Evolutionary conservation across 2,888 invertebrate genomes (phyloP).

Genomic region (Cheilosia pagana): DNA sequence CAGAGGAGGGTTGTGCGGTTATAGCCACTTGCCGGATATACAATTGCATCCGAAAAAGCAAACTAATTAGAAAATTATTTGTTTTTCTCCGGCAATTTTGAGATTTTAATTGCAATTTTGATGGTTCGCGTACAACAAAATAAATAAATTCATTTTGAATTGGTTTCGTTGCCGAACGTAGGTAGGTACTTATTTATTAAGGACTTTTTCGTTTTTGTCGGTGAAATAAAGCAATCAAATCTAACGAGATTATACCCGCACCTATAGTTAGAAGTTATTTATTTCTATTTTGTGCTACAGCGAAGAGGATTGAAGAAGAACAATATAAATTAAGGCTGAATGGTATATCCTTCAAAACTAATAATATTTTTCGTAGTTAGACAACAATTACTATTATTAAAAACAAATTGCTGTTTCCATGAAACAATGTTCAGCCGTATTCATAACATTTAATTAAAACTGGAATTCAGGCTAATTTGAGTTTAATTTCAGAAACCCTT

Average conservation of each 20-base stretch:
- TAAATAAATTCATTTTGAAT: slow-evolving; percentile 68
- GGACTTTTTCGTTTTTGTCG: slow-evolving; percentile 13
- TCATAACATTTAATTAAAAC: no score
- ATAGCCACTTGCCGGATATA: slow-evolving; percentile 38
- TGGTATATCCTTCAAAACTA: no score
- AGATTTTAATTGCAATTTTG: slow-evolving; percentile 76
- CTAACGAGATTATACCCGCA: slow-evolving; percentile 33
- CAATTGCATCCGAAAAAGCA: slow-evolving; percentile 65
- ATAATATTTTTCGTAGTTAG: no score
- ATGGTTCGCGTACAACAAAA: slow-evolving; percentile 68
- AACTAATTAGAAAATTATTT: slow-evolving; percentile 76
- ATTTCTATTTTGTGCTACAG: no score
- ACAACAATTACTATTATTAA: no score
- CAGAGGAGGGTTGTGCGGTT: slow-evolving; percentile 38
- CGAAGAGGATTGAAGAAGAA: no score
- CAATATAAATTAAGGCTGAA: no score
- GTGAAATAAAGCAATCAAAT: slow-evolving; percentile 44
- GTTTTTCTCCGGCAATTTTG: slow-evolving; percentile 73
- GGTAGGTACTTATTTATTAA: slow-evolving; percentile 36
- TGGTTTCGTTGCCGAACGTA: slow-evolving; percentile 42
- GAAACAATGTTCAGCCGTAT: no score
- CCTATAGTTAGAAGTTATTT: no score
- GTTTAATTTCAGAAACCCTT: no score
- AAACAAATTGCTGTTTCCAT: no score
- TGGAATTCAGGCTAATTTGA: no score